These are phyloP conservation scores for Ceratitis capitata DNA, from an alignment of 1,140 invertebrate genomes.

Conservation along the genomic window DNA sequence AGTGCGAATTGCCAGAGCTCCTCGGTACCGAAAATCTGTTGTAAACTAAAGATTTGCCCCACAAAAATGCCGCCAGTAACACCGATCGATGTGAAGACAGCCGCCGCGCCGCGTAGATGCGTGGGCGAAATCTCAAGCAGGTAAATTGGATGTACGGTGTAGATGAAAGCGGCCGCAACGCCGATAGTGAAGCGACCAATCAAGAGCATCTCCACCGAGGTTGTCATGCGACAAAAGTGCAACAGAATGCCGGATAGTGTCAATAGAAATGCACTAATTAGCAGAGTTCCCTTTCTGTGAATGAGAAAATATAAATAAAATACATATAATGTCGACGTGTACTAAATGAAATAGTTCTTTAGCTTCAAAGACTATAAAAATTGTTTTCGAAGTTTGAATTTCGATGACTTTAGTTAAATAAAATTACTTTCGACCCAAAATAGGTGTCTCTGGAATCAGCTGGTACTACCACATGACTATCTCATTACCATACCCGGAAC, in stretches of 20 bases:
- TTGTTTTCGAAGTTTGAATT: too few species aligned
- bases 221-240: conserved; percentile 68
- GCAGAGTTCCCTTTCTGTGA: conserved; percentile 54
- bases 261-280: conserved; percentile 52
- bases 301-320: neutral
- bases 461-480: too few species aligned
- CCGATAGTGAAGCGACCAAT: conserved; percentile 77
- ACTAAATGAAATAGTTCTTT: too few species aligned
- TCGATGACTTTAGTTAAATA: too few species aligned
- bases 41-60: conserved; percentile 72
- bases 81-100: conserved; percentile 86
- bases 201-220: conserved; percentile 79
- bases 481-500: too few species aligned
- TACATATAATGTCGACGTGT: too few species aligned
- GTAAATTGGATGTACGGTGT: conserved; percentile 86
- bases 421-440: too few species aligned
- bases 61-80: conserved; percentile 85
- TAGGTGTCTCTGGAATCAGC: too few species aligned
- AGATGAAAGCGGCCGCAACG: conserved; percentile 76
- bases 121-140: conserved; percentile 83
- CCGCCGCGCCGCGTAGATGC: conserved; percentile 78
- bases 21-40: conserved; percentile 67
- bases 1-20: conserved; percentile 76
- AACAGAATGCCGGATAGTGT: conserved; percentile 69
- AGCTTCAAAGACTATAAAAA: too few species aligned